Percentiles rank a stretch among this genome's conserved stretches.
Evolutionary conservation across 2,888 invertebrate species (phyloP).

Genomic region (Dusona sp.): DNA sequence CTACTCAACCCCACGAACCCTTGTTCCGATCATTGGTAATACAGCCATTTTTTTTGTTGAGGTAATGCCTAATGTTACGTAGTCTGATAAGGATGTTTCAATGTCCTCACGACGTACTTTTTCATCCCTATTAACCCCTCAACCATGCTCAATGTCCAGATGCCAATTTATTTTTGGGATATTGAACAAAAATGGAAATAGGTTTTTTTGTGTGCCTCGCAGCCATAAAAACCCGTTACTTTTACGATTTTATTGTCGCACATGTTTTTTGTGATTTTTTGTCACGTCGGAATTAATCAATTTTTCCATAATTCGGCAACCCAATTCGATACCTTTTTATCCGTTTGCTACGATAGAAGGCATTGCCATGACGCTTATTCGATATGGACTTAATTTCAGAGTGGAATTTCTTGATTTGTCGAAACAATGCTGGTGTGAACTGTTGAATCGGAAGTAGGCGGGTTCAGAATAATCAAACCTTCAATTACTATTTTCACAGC

Average conservation of each 20-base stretch:
- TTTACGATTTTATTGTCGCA: not conserved
- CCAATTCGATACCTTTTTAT: not conserved
- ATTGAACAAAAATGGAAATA: not conserved
- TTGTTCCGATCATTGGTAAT: not conserved
- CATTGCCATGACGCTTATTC: not conserved
- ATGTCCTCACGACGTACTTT: not conserved
- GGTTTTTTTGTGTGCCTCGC: not conserved
- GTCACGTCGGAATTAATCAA: not conserved
- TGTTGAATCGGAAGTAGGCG: not conserved
- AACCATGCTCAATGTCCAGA: not conserved
- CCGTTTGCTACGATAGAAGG: not conserved
- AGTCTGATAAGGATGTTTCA: not conserved
- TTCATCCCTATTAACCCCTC: not conserved
- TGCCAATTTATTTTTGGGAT: not conserved
- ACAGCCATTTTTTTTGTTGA: constrained; percentile 3
- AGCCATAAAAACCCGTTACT: not conserved
- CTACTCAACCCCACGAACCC: not conserved
- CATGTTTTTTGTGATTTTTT: not conserved
- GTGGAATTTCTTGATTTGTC: not conserved
- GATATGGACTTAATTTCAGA: not conserved
- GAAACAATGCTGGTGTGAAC: not conserved
- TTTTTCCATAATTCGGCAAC: too few species aligned
- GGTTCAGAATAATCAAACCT: not conserved
- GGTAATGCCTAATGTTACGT: not conserved
- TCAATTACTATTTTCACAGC: not conserved